Percentiles rank a stretch among this genome's conserved stretches.
Evolutionary conservation across 2,888 invertebrate species (phyloP).

Genomic region (Poecilobothrus nobilitatus): DNA sequence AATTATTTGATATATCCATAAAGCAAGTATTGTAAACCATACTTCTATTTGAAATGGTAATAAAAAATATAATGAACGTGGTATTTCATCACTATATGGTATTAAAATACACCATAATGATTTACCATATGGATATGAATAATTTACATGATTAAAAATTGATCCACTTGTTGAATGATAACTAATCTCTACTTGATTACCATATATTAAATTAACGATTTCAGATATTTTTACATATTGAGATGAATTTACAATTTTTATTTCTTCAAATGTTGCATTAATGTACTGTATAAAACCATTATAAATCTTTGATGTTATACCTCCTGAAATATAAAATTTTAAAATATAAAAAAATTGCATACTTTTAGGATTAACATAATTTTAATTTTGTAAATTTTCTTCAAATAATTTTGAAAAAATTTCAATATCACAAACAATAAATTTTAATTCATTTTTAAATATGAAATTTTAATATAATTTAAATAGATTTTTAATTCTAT

Average conservation of each 20-base stretch:
- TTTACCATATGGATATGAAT: constrained; percentile 10
- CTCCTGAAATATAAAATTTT: neutral
- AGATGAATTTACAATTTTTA: neutral
- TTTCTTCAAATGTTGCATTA: constrained; percentile 7
- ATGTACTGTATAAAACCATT: neutral
- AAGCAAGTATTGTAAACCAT: neutral
- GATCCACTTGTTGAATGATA: constrained; percentile 9
- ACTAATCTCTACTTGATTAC: neutral
- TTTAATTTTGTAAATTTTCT: too few relatives aligned
- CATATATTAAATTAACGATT: neutral
- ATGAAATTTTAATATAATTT: too few relatives aligned
- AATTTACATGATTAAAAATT: neutral
- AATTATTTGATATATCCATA: neutral
- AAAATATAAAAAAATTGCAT: neutral
- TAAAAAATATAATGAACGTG: constrained; percentile 2
- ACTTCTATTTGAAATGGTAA: constrained; percentile 8
- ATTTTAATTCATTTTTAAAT: too few relatives aligned
- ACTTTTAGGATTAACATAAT: too few relatives aligned
- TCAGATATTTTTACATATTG: neutral
- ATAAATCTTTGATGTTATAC: constrained; percentile 6
- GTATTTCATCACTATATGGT: constrained; percentile 9
- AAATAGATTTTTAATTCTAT: too few relatives aligned
- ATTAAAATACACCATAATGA: constrained; percentile 9
- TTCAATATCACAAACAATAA: too few relatives aligned
- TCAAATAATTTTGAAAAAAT: too few relatives aligned